Percentiles rank a stretch among this genome's conserved stretches.
Evolutionary conservation across 2,888 invertebrate species (phyloP).

Genomic region (Amorpha juglandis): DNA sequence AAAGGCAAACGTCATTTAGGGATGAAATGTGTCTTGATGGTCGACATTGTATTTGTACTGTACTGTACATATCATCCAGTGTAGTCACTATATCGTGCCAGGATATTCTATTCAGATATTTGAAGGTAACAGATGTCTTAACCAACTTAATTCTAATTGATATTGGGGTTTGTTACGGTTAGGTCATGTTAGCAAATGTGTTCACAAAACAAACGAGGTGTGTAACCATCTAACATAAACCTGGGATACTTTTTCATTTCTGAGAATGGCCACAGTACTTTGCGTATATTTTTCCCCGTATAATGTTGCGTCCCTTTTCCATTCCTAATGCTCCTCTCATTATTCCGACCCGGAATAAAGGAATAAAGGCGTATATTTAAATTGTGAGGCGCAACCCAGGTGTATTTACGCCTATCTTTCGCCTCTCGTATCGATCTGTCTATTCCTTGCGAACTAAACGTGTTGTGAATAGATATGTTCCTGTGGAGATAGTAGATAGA

Average conservation of each 20-base stretch:
- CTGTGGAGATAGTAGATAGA: no score
- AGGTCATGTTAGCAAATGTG: neutral
- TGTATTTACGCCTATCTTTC: slow-evolving; percentile 8
- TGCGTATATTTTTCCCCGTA: slow-evolving; percentile 2
- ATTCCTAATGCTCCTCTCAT: slow-evolving; percentile 16
- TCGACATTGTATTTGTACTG: no score
- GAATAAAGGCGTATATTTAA: slow-evolving; percentile 15
- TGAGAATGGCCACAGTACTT: neutral
- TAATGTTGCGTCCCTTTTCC: slow-evolving; percentile 17
- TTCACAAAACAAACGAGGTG: neutral
- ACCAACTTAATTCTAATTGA: no score
- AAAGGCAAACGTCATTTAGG: no score
- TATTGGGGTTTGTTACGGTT: no score
- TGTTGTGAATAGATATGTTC: neutral
- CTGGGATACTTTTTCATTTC: neutral
- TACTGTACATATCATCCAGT: no score
- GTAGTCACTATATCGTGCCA: no score
- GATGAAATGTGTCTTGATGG: no score
- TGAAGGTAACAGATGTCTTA: no score
- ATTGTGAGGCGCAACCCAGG: slow-evolving; percentile 10
- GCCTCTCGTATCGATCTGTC: slow-evolving; percentile 13
- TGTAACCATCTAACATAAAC: neutral
- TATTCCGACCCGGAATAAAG: slow-evolving; percentile 4
- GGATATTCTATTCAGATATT: no score
- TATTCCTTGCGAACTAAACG: neutral